phyloP scores from a whole-genome alignment of 2,888 invertebrate genomes.

The Deladenus siricidicola region DNA sequence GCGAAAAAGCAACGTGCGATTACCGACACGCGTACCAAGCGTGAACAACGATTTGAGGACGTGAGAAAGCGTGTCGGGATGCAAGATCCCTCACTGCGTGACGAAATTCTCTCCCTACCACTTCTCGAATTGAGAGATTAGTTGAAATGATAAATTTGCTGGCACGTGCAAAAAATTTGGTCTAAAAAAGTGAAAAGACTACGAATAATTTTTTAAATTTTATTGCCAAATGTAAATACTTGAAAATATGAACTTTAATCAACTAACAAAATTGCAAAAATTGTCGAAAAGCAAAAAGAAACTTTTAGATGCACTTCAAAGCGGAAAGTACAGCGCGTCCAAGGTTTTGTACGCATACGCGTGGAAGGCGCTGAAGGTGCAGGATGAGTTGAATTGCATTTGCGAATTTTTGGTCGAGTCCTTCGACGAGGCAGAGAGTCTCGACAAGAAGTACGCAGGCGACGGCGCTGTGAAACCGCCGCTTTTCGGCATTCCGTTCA shows the following conservation, averaged over 20 bases:
- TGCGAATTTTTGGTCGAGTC: slow-evolving; percentile 39
- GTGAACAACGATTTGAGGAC: too few relatives aligned
- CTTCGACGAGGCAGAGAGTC: slow-evolving; percentile 29
- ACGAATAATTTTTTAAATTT: neutral
- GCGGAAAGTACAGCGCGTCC: slow-evolving; percentile 33
- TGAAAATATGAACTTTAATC: neutral
- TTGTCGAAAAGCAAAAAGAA: neutral
- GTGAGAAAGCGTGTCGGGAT: too few relatives aligned
- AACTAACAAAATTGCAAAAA: too few relatives aligned
- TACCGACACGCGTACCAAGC: too few relatives aligned
- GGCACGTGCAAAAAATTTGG: neutral
- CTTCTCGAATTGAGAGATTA: slow-evolving; percentile 20
- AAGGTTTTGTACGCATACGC: slow-evolving; percentile 41
- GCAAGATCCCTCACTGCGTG: neutral
- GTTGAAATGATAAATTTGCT: neutral
- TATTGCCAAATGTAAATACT: neutral
- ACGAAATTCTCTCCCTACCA: slow-evolving; percentile 15
- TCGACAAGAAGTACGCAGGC: slow-evolving; percentile 28
- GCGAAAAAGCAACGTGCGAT: too few relatives aligned
- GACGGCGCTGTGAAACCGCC: slow-evolving; percentile 33
- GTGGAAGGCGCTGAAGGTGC: slow-evolving; percentile 41
- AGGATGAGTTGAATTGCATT: slow-evolving; percentile 41
- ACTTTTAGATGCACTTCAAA: slow-evolving; percentile 39
- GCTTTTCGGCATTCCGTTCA: slow-evolving; percentile 49
- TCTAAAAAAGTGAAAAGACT: neutral